Conservation (phyloP, 2,113 vertebrate genomes). For the Cololabis saira region DNA sequence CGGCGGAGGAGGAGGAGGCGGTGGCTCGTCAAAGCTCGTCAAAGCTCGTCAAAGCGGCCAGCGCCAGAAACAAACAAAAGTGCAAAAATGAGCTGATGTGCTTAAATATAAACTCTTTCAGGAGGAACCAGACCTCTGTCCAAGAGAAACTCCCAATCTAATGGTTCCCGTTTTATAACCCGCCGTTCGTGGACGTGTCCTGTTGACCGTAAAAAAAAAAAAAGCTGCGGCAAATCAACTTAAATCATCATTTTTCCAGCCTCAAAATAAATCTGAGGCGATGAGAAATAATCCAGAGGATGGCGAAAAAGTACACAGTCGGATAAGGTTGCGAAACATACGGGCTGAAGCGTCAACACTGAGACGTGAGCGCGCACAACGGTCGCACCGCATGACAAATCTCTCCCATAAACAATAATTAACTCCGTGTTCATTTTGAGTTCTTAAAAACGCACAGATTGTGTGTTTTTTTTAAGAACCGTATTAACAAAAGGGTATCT, state of each 20-base stretch:
- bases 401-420: too few species aligned
- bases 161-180: not conserved
- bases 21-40: too few species aligned
- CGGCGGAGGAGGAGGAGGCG: slow-evolving; percentile 12
- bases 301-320: not conserved
- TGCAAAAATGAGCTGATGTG: not conserved
- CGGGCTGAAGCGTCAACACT: too few species aligned
- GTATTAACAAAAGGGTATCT: too few species aligned
- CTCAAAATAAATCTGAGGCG: slow-evolving; percentile 2
- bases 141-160: slow-evolving; percentile 14
- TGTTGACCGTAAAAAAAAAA: not conserved
- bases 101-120: slow-evolving; percentile 7
- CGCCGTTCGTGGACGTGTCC: slow-evolving; percentile 5
- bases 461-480: too few species aligned
- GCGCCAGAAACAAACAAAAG: slow-evolving; percentile 7
- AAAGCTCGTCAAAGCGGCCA: slow-evolving; percentile 16
- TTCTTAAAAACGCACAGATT: too few species aligned
- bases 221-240: not conserved
- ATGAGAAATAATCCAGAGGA: slow-evolving; percentile 1
- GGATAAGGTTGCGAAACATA: too few species aligned
- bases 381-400: too few species aligned
- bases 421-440: too few species aligned
- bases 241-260: slow-evolving; percentile 1
- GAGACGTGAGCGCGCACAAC: too few species aligned
- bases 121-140: not conserved